phyloP scores from a whole-genome alignment of 2,797 vertebrate species.

The Poecilia velifera region DNA sequence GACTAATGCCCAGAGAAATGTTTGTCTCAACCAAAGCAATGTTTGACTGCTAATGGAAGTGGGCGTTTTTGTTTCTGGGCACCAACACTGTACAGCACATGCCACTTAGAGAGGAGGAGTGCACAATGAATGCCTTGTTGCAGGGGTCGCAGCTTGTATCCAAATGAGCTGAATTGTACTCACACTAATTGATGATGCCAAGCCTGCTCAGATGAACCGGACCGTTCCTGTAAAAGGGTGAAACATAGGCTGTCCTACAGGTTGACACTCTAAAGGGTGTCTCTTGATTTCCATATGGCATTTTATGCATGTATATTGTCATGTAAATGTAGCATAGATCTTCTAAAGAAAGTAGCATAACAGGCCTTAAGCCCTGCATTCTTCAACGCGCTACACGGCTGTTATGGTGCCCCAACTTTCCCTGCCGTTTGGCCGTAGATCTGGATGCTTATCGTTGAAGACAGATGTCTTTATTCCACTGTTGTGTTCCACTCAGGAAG shows the following conservation, averaged over 20 bases:
- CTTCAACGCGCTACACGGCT: constrained; percentile 27
- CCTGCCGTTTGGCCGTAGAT: constrained; percentile 46
- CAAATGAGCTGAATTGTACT: constrained; percentile 73
- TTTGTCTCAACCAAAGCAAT: constrained; percentile 68
- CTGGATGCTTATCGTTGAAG: constrained; percentile 59
- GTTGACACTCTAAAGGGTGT: constrained; percentile 25
- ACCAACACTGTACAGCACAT: constrained; percentile 70
- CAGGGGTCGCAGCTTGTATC: constrained; percentile 69
- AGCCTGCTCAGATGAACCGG: constrained; percentile 67
- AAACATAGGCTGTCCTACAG: constrained; percentile 59
- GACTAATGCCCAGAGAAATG: constrained; percentile 73
- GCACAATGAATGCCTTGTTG: constrained; percentile 80
- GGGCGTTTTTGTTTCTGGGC: constrained; percentile 72
- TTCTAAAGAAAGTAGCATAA: constrained; percentile 26
- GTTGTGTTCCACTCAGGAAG: constrained; percentile 70
- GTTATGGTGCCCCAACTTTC: constrained; percentile 55
- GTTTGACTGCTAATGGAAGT: constrained; percentile 73
- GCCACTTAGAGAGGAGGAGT: constrained; percentile 73
- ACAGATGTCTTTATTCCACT: constrained; percentile 62
- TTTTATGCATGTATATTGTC: constrained; percentile 44
- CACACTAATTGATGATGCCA: constrained; percentile 74
- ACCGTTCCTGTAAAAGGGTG: constrained; percentile 61
- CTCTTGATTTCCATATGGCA: constrained; percentile 32
- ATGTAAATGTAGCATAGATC: constrained; percentile 44
- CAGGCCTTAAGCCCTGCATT: constrained; percentile 8